Evolutionary conservation across 1,140 invertebrate species (phyloP), one percentile per base, ranked within the genome.

Genomic region (Dysdera silvatica): DNA sequence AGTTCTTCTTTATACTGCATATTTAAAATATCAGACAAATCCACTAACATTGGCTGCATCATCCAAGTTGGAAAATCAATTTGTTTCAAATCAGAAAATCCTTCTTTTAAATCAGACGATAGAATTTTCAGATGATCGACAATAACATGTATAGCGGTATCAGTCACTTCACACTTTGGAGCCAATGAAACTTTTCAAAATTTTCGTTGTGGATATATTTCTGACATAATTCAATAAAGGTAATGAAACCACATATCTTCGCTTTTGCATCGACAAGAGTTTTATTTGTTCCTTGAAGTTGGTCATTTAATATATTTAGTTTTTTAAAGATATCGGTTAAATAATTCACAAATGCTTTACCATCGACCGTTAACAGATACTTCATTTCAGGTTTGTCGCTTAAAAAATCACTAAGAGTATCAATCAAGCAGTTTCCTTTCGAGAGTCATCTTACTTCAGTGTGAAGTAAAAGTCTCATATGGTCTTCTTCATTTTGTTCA

Each of bases 311-410:
- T 56, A 29, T 16, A 54, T 47, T 67, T 52, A 37, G 23, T 59
- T 66, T 65, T 54, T 56, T 33, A 60, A 61, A 55, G 26, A 68
- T 60, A 66, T 61, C 52, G 2, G 63, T 32, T 41, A 63, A 64
- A 47, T 64, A 63, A 53, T 40, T 62, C 14, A 67, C 16, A 58
- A 35, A 61, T 54, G 41, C 47, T 47, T 67, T 67, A 58, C 59
- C 43, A 54, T 67, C 58, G n/a, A 58, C 41, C 24, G 35, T 56
- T 43, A 56, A 43, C 5, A 63, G 41, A 47, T 45, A n/a, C 24
- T 51, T 40, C 40, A 51, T 53, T 52, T 62, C 35, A 47, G 32
- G 18, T 51, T 63, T 52, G n/a, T 62, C 53, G 16, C 33, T 45
- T 52, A 59, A 49, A 55, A 66, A 66, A 31, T 56, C 24, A 65